phyloP scores from a whole-genome alignment of 2,113 vertebrate genomes.

The Amia ocellicauda region DNA sequence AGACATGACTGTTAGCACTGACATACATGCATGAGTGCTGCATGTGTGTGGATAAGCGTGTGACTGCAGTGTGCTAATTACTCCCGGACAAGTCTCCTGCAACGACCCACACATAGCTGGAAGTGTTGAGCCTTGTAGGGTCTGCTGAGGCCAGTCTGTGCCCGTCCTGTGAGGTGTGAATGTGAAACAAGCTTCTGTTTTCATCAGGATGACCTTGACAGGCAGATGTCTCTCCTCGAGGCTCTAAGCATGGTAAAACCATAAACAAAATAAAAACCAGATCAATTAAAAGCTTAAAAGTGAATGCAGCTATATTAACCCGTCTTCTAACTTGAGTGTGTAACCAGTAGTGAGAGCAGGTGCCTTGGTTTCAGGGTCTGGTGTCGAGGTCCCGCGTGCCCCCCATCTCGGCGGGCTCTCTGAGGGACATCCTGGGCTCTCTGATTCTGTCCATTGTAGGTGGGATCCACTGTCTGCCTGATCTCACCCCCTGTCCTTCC shows the following conservation, averaged over 20 bases:
- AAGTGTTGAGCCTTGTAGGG: no score
- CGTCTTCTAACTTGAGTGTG: conserved; percentile 23
- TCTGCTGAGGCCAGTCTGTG: no score
- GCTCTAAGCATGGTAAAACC: conserved; percentile 54
- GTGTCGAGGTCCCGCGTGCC: conserved; percentile 48
- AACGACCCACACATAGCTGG: no score
- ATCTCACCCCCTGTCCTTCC: conserved; percentile 18
- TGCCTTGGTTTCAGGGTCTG: conserved; percentile 64
- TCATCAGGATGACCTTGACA: conserved; percentile 52
- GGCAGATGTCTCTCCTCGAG: conserved; percentile 49
- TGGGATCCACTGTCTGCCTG: conserved; percentile 52
- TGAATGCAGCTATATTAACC: not conserved
- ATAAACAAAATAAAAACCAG: not conserved
- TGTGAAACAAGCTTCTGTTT: conserved; percentile 21
- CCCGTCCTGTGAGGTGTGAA: no score
- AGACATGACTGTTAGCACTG: no score
- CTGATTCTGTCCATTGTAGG: conserved; percentile 71
- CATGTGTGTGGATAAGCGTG: no score
- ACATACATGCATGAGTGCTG: no score
- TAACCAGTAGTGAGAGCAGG: conserved; percentile 47
- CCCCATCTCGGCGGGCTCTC: conserved; percentile 59
- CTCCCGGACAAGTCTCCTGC: no score
- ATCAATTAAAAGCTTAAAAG: not conserved
- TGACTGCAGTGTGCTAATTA: no score
- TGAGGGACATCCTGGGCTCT: conserved; percentile 65